A percentile compares a stretch with the other conserved stretches of the same genome.
phyloP scores from a whole-genome alignment of 2,888 invertebrate species.

The Dermolepida albohirtum region DNA sequence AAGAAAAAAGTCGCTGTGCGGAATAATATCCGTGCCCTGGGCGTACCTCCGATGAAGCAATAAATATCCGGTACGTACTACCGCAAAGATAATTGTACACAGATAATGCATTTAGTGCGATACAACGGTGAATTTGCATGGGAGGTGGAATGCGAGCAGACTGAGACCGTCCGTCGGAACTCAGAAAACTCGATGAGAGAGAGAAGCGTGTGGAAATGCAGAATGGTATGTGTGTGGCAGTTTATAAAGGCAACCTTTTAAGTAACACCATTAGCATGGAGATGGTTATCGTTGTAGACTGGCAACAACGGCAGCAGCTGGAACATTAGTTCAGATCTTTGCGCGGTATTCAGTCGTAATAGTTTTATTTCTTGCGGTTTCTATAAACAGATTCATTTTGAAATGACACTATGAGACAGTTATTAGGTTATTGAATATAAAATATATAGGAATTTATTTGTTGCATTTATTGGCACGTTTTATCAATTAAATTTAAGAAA shows the following conservation, averaged over 20 bases:
- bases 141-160: constrained; percentile 40
- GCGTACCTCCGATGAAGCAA: constrained; percentile 43
- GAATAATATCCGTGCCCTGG: constrained; percentile 30
- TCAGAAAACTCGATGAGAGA: constrained; percentile 12
- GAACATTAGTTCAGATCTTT: constrained; percentile 6
- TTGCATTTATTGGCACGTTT: too few species aligned
- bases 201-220: constrained; percentile 40
- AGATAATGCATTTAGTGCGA: constrained; percentile 46
- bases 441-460: too few species aligned
- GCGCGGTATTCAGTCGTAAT: too few species aligned
- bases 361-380: too few species aligned
- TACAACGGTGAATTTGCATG: constrained; percentile 43
- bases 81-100: constrained; percentile 45
- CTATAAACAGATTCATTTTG: too few species aligned
- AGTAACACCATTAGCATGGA: constrained; percentile 58
- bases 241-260: constrained; percentile 47
- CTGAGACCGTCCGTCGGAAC: background rate
- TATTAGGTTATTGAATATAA: too few species aligned
- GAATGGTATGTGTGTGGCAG: constrained; percentile 42
- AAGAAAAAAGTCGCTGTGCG: constrained; percentile 18
- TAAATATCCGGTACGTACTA: constrained; percentile 43
- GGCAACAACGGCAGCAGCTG: constrained; percentile 22
- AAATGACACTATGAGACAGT: too few species aligned
- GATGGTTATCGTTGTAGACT: constrained; percentile 52
- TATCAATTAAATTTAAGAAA: too few species aligned